Percentiles rank a stretch among this genome's conserved stretches.
phyloP scores from a whole-genome alignment of 2,888 invertebrate species.

The Mythimna albipuncta region DNA sequence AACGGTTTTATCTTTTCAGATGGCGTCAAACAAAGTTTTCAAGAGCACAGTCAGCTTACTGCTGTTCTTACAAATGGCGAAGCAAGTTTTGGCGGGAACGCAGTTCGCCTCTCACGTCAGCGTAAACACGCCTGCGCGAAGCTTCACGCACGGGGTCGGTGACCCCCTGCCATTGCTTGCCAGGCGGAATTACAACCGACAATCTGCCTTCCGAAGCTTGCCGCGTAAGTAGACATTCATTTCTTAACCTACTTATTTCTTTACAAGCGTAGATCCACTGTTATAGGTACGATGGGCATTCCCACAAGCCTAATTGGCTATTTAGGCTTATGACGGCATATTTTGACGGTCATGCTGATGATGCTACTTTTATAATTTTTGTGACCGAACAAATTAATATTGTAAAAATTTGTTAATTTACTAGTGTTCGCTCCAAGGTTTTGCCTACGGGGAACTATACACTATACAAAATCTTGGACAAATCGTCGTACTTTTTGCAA shows the following conservation, averaged over 20 bases:
- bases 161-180: conserved; percentile 75
- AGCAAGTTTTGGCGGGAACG: conserved; percentile 72
- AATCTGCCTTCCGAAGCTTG: conserved; percentile 66
- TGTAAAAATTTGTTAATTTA: too few relatives aligned
- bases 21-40: conserved; percentile 51
- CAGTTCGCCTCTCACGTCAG: conserved; percentile 86
- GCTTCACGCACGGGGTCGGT: conserved; percentile 87
- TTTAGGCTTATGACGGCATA: too few relatives aligned
- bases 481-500: too few relatives aligned
- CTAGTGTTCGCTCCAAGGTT: too few relatives aligned
- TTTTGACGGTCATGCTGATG: too few relatives aligned
- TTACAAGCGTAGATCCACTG: too few relatives aligned
- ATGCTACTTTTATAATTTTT: too few relatives aligned
- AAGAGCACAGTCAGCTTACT: conserved; percentile 61
- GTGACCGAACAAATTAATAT: too few relatives aligned
- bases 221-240: conserved; percentile 69
- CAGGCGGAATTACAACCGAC: conserved; percentile 65
- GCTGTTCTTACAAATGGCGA: conserved; percentile 67
- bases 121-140: conserved; percentile 84
- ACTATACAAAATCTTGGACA: too few relatives aligned
- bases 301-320: too few relatives aligned
- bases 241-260: neutral
- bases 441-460: too few relatives aligned
- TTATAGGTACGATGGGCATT: too few relatives aligned
- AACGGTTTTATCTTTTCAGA: conserved; percentile 64